Conservation (phyloP, 2,113 vertebrate genomes). For the Sinocyclocheilus anshuiensis region DNA sequence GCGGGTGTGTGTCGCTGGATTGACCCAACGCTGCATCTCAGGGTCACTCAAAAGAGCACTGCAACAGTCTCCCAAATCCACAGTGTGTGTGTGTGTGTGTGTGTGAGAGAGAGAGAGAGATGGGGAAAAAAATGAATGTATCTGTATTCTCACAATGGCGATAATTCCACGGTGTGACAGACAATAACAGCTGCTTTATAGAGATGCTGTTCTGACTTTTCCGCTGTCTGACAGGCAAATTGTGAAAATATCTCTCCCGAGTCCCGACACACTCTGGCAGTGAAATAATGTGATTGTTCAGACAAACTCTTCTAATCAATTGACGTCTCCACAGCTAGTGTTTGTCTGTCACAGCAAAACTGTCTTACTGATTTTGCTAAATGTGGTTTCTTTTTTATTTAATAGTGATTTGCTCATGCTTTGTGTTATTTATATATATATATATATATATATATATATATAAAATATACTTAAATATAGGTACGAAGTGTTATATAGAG, state of each 20-base stretch:
- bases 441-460: no score
- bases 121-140: background rate
- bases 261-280: background rate
- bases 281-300: slow-evolving; percentile 29
- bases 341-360: background rate
- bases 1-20: slow-evolving; percentile 19
- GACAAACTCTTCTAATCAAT: slow-evolving; percentile 4
- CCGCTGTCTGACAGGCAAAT: background rate
- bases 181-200: slow-evolving; percentile 31
- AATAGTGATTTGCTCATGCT: background rate
- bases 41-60: slow-evolving; percentile 19
- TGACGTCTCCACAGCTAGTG: background rate
- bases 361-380: background rate
- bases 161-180: slow-evolving; percentile 37
- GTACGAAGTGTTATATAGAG: background rate
- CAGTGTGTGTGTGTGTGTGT: background rate
- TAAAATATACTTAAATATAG: slow-evolving; percentile 1
- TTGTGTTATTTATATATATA: no score
- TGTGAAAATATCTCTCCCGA: background rate
- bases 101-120: background rate
- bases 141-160: background rate
- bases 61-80: no score
- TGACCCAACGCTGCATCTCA: slow-evolving; percentile 20
- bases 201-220: slow-evolving; percentile 3
- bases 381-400: background rate